Conservation (phyloP, 2,113 vertebrate genomes). For the Ancistrus triradiatus region DNA sequence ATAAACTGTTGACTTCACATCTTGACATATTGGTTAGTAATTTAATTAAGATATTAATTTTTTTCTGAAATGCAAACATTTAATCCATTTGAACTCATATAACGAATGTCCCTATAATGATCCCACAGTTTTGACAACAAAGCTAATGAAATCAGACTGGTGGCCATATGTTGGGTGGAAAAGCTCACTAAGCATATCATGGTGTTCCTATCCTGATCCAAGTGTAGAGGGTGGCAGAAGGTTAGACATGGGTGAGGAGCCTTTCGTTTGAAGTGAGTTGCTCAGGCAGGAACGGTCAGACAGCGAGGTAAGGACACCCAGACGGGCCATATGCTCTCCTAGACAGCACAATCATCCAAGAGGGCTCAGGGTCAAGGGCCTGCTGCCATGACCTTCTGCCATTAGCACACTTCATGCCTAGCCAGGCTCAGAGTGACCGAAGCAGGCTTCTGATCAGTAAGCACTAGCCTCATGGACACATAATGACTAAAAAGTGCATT, state of each 20-base stretch:
- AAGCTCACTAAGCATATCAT: background rate
- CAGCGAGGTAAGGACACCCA: slow-evolving; percentile 63
- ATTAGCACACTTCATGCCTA: slow-evolving; percentile 42
- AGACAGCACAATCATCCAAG: slow-evolving; percentile 50
- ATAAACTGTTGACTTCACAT: no score
- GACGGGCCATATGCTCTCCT: slow-evolving; percentile 65
- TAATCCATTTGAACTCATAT: background rate
- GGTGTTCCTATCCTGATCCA: slow-evolving; percentile 19
- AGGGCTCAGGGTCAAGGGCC: slow-evolving; percentile 55
- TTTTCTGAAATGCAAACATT: no score
- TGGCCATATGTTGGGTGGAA: slow-evolving; percentile 20
- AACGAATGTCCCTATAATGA: background rate
- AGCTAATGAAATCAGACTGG: slow-evolving; percentile 23
- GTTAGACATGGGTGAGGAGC: slow-evolving; percentile 41
- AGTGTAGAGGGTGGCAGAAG: slow-evolving; percentile 41
- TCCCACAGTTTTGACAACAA: slow-evolving; percentile 3
- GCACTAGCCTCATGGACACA: background rate
- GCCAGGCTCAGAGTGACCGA: slow-evolving; percentile 32
- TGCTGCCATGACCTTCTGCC: slow-evolving; percentile 67
- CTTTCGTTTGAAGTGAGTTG: slow-evolving; percentile 55
- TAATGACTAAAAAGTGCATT: background rate
- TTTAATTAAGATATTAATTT: no score
- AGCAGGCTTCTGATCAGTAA: slow-evolving; percentile 23
- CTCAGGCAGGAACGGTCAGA: slow-evolving; percentile 61
- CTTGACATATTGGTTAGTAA: no score